Base-by-base conservation (phyloP, 2,797 vertebrate genomes). In the Leuciscus waleckii region DNA sequence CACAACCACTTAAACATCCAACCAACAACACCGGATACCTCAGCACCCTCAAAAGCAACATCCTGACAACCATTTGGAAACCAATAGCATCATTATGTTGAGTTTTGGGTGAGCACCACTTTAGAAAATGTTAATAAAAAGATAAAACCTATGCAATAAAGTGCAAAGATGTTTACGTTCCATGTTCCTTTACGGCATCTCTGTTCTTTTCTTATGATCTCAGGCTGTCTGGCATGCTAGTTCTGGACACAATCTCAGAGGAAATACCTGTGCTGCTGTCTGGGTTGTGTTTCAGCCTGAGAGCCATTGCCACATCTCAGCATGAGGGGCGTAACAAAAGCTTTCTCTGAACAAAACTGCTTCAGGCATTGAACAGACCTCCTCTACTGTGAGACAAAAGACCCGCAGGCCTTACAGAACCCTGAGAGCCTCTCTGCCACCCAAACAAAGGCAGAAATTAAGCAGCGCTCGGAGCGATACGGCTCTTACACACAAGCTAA, bases 361-460 rank as follows among this genome's bases (percentile, higher is more conserved):
- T 94, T 84, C 88, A 90, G 94, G 94, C 93, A 1, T 86, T 85
- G 75, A 88, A 85, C 89, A 92, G 89, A 92, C 93, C 92, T 89
- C 90, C 91, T 91, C 90, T 91, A 70, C 84, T 35, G 83, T 91
- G 92, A 94, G 90, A 95, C 92, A 92, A 92, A 92, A 94, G 92
- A 92, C 93, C 95, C 87, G 90, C 90, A 89, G 95, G 94, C 93
- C 90, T 70, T 84, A 82, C 85, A 88, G 85, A 93, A 93, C 92
- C 92, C 92, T 88, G 89, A 91, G 93, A 94, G 91, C 91, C 90
- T 92, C 91, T 83, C 85, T 90, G 76, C 75, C 82, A 80, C 90
- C 86, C 92, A 95, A 95, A 95, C 94, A 95, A 94, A 95, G 93
- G 92, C 92, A 93, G 93, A 93, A 94, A 95, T 95, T 94, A 94